Evolutionary conservation across 1,140 invertebrate species (phyloP).

Genomic region (Drosophila nannoptera): DNA sequence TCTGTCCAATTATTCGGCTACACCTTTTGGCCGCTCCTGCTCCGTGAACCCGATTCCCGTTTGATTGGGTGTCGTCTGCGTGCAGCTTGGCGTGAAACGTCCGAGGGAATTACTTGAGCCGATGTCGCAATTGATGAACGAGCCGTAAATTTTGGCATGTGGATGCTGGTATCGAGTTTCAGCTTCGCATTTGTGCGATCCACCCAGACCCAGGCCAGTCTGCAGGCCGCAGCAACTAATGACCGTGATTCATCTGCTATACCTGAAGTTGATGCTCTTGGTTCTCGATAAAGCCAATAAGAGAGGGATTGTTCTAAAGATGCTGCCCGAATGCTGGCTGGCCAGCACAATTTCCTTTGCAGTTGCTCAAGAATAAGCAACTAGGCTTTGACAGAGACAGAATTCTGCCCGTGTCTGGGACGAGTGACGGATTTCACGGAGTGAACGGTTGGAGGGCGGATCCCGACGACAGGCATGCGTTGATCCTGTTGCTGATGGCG

Average conservation of each 20-base stretch:
- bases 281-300: too few relatives aligned
- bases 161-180: constrained; percentile 58
- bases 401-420: not conserved
- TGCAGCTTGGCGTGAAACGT: constrained; percentile 75
- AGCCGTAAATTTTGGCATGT: constrained; percentile 64
- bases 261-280: too few relatives aligned
- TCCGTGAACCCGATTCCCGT: constrained; percentile 22
- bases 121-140: constrained; percentile 73
- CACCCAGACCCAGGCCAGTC: not conserved
- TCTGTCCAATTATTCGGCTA: constrained; percentile 40
- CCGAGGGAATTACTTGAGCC: constrained; percentile 68
- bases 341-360: constrained; percentile 47
- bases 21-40: constrained; percentile 11
- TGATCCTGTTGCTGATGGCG: constrained; percentile 35
- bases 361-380: constrained; percentile 45
- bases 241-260: not conserved
- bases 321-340: constrained; percentile 6
- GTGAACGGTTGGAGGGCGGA: constrained; percentile 12
- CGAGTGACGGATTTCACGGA: constrained; percentile 51
- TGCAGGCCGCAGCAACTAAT: constrained; percentile 2
- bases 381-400: constrained; percentile 16
- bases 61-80: constrained; percentile 75
- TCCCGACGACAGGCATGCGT: constrained; percentile 29
- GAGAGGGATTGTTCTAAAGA: constrained; percentile 3
- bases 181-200: constrained; percentile 3